Percentiles rank a stretch among this genome's conserved stretches.
Evolutionary conservation across 2,888 invertebrate species (phyloP).

Genomic region (Callyntrura sp.): DNA sequence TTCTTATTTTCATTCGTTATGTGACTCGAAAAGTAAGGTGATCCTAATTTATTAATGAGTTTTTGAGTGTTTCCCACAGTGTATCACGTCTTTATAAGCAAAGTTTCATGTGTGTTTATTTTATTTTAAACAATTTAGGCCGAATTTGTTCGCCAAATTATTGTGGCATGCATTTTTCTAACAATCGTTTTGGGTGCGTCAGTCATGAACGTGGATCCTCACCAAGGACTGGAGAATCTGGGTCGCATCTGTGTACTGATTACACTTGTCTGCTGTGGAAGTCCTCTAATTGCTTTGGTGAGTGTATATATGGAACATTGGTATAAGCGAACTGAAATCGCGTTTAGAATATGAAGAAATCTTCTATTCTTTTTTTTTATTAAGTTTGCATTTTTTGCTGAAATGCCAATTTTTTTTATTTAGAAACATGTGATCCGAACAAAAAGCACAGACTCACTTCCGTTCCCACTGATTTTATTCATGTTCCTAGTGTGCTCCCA

Average conservation of each 20-base stretch:
- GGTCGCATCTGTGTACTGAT: constrained; percentile 67
- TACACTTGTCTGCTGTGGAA: constrained; percentile 84
- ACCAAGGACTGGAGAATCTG: constrained; percentile 61
- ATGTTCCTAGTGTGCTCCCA: constrained; percentile 92
- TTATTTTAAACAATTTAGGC: constrained; percentile 59
- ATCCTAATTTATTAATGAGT: not conserved
- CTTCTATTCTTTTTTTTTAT: no score
- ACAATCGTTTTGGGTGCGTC: constrained; percentile 64
- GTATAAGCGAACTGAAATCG: not conserved
- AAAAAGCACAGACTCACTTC: constrained; percentile 94
- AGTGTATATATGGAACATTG: not conserved
- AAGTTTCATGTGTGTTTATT: no score
- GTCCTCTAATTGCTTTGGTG: constrained; percentile 85
- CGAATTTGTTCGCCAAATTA: constrained; percentile 77
- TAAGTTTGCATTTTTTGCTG: constrained; percentile 14
- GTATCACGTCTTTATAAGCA: no score
- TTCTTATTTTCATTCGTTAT: constrained; percentile 78
- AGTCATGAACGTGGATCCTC: constrained; percentile 28
- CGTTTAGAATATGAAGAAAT: not conserved
- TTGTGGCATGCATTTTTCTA: constrained; percentile 67
- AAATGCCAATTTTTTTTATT: no score
- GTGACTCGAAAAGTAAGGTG: constrained; percentile 76
- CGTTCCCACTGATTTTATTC: constrained; percentile 94
- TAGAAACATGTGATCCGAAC: constrained; percentile 92
- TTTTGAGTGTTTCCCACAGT: constrained; percentile 9